Base-by-base conservation (phyloP, 1,140 invertebrate genomes). In the Ceratitis capitata region DNA sequence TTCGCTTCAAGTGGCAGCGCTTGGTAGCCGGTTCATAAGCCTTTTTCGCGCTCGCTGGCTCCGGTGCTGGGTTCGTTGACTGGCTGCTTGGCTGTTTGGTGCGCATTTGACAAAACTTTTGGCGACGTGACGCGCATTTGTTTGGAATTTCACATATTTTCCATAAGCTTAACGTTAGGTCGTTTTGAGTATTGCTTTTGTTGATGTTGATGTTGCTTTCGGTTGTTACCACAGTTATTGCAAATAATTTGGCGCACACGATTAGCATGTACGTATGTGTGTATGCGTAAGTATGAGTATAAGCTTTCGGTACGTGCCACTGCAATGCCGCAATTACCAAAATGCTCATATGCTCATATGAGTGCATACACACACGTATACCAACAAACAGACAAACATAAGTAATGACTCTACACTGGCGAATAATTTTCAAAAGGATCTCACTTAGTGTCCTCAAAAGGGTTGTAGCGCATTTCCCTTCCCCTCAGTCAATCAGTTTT, bases 101-200 rank as follows among this genome's bases (percentile, higher is more conserved):
- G 69, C n/a, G 69, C 69, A 78, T 78, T 47, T 78, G 69, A 78
- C 69, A 78, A 78, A 78, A 78, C 69, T 78, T 78, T 78, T 78
- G 69, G 69, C 69, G 39, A 78, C 69, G 69, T 78, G 69, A 78
- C 69, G 69, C 39, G 69, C 69, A 78, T 78, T n/a, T 26, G 23
- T 61, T 78, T 7, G 10, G 69, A 45, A 78, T 78, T 78, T 78
- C 39, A 45, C 69, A 78, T n/a, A n/a, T 45, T 45, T 78, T 23
- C 69, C 69, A 78, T 78, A 26, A 78, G 69, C 69, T 78, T 78
- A 45, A 39, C 32, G 19, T 45, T 42, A 78, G 19, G 35, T 56
- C 19, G 16, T 74, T 23, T 42, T n/a, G n/a, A n/a, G n/a, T n/a
- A n/a, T 39, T n/a, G 64, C 9, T n/a, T 42, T 74, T 74, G 39